Conservation (phyloP, 2,113 vertebrate genomes). For the Vidua macroura region DNA sequence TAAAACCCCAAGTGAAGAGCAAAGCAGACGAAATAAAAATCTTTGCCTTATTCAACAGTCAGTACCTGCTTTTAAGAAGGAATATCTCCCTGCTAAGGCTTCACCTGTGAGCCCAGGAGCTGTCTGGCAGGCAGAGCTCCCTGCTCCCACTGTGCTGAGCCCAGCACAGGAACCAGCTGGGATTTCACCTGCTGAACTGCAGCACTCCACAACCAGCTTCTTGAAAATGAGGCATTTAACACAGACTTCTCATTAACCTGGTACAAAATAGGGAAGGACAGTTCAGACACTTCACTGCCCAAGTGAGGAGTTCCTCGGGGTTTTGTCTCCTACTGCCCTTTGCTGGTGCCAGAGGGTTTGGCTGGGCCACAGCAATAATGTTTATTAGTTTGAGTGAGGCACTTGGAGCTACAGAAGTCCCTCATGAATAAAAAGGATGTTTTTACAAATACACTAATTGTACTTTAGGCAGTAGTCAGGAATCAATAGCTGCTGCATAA, state of each 20-base stretch:
- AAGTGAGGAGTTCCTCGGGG: background rate
- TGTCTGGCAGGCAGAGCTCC: background rate
- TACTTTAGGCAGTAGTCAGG: background rate
- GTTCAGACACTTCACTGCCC: background rate
- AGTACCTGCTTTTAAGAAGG: background rate
- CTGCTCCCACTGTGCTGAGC: fast-evolving
- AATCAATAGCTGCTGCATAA: constrained; percentile 51
- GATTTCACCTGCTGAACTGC: background rate
- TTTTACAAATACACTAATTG: background rate
- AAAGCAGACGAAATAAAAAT: background rate
- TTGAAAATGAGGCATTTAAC: background rate
- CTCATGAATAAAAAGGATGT: constrained; percentile 5
- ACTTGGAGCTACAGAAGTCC: background rate
- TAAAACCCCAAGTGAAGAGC: background rate
- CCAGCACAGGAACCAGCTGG: background rate
- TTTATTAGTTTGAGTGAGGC: background rate
- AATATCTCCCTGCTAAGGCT: background rate
- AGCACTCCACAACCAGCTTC: background rate
- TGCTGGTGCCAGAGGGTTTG: background rate
- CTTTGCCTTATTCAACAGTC: background rate
- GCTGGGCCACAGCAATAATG: background rate
- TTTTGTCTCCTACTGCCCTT: background rate
- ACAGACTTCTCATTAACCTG: background rate
- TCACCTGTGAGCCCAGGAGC: background rate
- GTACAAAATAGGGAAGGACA: background rate